These are phyloP conservation scores for Monomorium pharaonis DNA, from an alignment of 1,140 invertebrate genomes.

Conservation along the genomic window DNA sequence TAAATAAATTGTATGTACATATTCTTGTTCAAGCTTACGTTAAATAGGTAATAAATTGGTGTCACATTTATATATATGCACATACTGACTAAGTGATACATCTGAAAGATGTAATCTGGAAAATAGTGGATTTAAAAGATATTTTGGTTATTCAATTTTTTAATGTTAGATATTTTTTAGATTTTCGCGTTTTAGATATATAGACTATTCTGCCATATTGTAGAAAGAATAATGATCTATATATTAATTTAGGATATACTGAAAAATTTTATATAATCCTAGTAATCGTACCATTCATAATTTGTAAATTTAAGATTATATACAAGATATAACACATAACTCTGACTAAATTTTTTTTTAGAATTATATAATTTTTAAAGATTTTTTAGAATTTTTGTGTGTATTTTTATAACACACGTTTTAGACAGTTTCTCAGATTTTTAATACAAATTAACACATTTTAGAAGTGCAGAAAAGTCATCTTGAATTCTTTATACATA, in stretches of 20 bases:
- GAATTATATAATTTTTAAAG: too few relatives aligned
- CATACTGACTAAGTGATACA: background rate
- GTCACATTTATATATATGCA: background rate
- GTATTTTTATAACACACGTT: too few relatives aligned
- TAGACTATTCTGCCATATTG: background rate
- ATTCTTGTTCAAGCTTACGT: background rate
- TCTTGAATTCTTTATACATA: background rate
- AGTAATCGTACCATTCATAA: background rate
- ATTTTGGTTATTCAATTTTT: background rate
- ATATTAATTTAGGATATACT: background rate
- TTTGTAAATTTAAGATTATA: too few relatives aligned
- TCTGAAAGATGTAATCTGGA: background rate
- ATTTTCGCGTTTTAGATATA: background rate
- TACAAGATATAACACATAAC: too few relatives aligned
- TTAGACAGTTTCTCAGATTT: too few relatives aligned
- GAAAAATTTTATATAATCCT: background rate
- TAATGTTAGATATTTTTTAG: background rate
- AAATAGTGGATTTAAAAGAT: background rate
- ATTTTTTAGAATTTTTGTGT: too few relatives aligned
- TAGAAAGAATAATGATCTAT: background rate
- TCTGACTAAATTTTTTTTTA: too few relatives aligned
- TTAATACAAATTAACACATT: too few relatives aligned
- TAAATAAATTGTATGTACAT: background rate
- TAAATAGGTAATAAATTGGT: slow-evolving; percentile 3
- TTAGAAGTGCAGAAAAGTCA: too few relatives aligned